These are phyloP conservation scores for Zaprionus nigranus DNA, from an alignment of 1,140 invertebrate species.

Conservation along the genomic window DNA sequence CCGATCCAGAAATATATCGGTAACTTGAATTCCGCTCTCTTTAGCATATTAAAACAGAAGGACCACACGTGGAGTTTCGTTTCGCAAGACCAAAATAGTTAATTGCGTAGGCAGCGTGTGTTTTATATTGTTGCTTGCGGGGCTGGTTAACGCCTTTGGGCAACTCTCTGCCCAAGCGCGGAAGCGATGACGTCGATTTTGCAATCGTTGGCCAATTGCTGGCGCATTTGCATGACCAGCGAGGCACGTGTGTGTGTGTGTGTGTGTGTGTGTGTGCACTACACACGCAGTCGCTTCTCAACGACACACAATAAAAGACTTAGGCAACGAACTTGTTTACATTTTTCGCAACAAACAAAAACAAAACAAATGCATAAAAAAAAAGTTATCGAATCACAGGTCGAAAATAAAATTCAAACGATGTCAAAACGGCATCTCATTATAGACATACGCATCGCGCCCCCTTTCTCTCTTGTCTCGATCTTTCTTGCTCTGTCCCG, in stretches of 20 bases:
- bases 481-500: neutral
- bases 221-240: slow-evolving; percentile 51
- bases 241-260: slow-evolving; percentile 3
- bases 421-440: slow-evolving; percentile 73
- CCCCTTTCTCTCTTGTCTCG: neutral
- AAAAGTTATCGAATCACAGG: slow-evolving; percentile 68
- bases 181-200: slow-evolving; percentile 51
- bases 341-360: slow-evolving; percentile 65
- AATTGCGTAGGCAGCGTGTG: neutral
- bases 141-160: neutral
- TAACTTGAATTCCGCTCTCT: neutral
- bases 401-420: slow-evolving; percentile 59
- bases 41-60: neutral
- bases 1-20: no score
- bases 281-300: slow-evolving; percentile 47
- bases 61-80: neutral
- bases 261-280: neutral
- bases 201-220: slow-evolving; percentile 72
- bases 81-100: neutral
- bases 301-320: slow-evolving; percentile 72
- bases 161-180: slow-evolving; percentile 21
- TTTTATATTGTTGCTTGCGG: neutral
- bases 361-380: slow-evolving; percentile 3
- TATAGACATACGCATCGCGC: slow-evolving; percentile 46
- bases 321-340: slow-evolving; percentile 80